phyloP scores from a whole-genome alignment of 2,113 vertebrate species.

The Gallinago jamesoni region DNA sequence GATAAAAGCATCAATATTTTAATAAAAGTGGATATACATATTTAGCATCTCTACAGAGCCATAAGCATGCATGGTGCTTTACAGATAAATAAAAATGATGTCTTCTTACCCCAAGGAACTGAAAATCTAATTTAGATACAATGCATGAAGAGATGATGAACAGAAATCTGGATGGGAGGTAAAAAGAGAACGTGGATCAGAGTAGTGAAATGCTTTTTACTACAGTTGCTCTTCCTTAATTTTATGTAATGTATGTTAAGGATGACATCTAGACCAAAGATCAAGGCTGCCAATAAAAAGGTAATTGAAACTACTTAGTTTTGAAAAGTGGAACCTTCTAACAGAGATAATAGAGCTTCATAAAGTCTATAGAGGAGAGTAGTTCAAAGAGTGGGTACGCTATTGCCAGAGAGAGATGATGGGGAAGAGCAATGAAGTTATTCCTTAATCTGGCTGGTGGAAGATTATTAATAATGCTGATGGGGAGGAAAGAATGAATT shows the following conservation, averaged over 20 bases:
- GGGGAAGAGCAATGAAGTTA: background rate
- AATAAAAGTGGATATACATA: slow-evolving; percentile 22
- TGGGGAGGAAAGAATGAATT: background rate
- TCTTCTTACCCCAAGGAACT: slow-evolving; percentile 25
- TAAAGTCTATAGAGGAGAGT: background rate
- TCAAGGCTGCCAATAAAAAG: background rate
- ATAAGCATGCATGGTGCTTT: slow-evolving; percentile 6
- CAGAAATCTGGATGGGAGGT: background rate
- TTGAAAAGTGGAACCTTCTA: background rate
- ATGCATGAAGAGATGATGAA: background rate
- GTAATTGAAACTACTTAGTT: slow-evolving; percentile 6
- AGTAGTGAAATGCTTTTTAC: background rate
- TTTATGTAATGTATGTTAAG: slow-evolving; percentile 18
- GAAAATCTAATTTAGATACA: slow-evolving; percentile 53
- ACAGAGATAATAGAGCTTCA: background rate
- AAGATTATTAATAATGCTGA: background rate
- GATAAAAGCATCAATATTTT: slow-evolving; percentile 44
- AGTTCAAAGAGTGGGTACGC: background rate
- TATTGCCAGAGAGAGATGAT: background rate
- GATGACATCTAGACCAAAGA: background rate
- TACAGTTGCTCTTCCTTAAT: background rate
- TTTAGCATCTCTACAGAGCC: background rate
- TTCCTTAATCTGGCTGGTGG: background rate
- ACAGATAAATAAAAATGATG: slow-evolving; percentile 49
- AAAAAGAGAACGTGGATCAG: background rate